Evolutionary conservation across 1,140 invertebrate species (phyloP).

Genomic region (Anadara kagoshimensis): DNA sequence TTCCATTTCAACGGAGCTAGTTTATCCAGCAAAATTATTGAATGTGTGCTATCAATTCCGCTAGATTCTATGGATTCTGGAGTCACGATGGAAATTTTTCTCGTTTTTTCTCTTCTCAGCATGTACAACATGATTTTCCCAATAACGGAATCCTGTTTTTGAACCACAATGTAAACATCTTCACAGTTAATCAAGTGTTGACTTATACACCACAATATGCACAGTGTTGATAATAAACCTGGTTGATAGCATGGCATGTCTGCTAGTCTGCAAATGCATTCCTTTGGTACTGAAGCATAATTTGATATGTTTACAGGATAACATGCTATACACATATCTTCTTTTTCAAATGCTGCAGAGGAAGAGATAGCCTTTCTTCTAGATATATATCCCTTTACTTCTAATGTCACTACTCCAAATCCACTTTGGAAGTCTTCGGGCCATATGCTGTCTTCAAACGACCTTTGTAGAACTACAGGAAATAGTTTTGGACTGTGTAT

Average conservation of each 20-base stretch:
- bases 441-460: neutral
- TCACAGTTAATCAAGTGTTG: no score
- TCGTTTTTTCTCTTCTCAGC: no score
- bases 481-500: conserved; percentile 2
- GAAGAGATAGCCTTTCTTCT: neutral
- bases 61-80: no score
- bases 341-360: neutral
- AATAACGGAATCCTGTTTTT: no score
- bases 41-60: no score
- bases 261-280: neutral
- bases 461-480: neutral
- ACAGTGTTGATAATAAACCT: neutral
- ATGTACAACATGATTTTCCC: no score
- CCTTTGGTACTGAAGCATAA: conserved; percentile 8
- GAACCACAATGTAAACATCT: no score
- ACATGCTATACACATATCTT: conserved; percentile 1
- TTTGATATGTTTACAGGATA: conserved; percentile 18
- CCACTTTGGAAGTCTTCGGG: neutral
- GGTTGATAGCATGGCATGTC: conserved; percentile 19
- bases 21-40: no score
- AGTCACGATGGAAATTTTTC: no score
- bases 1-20: no score
- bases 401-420: conserved; percentile 7
- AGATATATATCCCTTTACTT: conserved; percentile 2
- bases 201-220: no score